Evolutionary conservation across 2,113 vertebrate genomes (phyloP), one percentile per base, ranked within the genome.

Genomic region (Gambusia affinis): DNA sequence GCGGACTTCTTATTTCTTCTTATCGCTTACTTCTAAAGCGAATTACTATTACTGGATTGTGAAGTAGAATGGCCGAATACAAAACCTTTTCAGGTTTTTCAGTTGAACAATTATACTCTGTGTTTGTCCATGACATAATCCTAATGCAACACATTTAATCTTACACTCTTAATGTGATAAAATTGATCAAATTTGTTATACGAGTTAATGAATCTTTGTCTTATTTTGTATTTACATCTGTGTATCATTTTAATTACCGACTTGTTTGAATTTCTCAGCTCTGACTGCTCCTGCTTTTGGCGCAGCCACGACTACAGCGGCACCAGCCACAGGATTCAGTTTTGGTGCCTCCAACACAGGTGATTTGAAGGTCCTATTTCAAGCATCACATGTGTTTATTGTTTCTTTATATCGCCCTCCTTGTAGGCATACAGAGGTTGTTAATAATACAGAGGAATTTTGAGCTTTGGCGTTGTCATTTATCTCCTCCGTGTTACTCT

Each of bases 221-320:
- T 47, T 57, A n/a, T 24, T 57, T 57, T 57, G 24, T 57, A 8
- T 57, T 24, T 57, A 57, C 8, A 11, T n/a, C 2, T n/a, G 24
- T 24, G 51, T 57, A 8, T 10, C 51, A 57, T 35, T 24, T 35
- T 33, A n/a, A 35, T 8, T 22, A 24, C 14, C 3, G 24, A n/a
- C 17, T 22, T 29, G 39, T 67, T 67, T 44, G 8, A 35, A 24
- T 15, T 35, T 24, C 3, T 1, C 67, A 94, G 94, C 91, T 90
- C 90, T 95, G 19, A 83, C 93, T 71, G 91, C 91, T 8, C 91
- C 94, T 33, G 91, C 93, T 47, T 95, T 95, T 80, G 95, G 95
- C 70, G 85, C 87, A 8, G 62, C 93, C 19, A 89, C 94, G 35
- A 94, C 94, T 39, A 92, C 93, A 92, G 47, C 93, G 27, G 89